Base-by-base conservation (phyloP, 2,113 vertebrate species). In the Ramphastos sulfuratus region DNA sequence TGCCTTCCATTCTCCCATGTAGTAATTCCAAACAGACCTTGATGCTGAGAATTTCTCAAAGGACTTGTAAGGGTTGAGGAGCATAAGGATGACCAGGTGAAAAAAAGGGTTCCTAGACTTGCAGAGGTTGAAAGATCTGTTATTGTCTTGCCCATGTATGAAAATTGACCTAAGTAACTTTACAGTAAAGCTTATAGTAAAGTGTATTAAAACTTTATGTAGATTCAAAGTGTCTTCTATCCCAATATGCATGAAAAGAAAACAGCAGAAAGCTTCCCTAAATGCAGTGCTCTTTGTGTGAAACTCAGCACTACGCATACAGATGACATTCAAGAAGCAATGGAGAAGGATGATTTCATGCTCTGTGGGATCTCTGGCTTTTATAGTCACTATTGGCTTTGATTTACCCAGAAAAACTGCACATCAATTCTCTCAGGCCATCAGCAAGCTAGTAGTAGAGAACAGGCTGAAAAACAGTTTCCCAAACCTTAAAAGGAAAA, bases 381-480 rank as follows among this genome's bases (percentile, higher is more conserved):
- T 84, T 91, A 35, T 58, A 61, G 44, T 82, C 48, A 75, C 13
- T 54, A 35, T 18, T 54, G 37, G 19, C 31, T 92, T 82, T 89
- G 65, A 78, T 86, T 93, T 91, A 86, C 31, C 20, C 23, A 60
- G 55, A 66, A 93, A 86, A 93, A 92, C 6, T 46, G 30, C 16
- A 33, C 52, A 70, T 66, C 15, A 44, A 58, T 77, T 87, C 44
- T 91, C 82, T 82, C 71, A 61, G 66, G 70, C 59, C 31, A 79
- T n/a, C 59, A 92, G 28, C 16, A 87, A 89, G 44, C 78, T n/a
- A 60, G 24, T 63, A 69, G 69, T 15, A 79, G 8, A 10, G 16
- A 76, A 78, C 7, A 74, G 35, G 18, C 7, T 67, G 61, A 84
- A 90, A 92, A 89, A 84, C 35, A 66, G 79, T 52, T 93, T 89